Percentiles rank a stretch among this genome's conserved stretches.
Conservation (phyloP, 2,797 vertebrate genomes). For the Peromyscus aztecus region DNA sequence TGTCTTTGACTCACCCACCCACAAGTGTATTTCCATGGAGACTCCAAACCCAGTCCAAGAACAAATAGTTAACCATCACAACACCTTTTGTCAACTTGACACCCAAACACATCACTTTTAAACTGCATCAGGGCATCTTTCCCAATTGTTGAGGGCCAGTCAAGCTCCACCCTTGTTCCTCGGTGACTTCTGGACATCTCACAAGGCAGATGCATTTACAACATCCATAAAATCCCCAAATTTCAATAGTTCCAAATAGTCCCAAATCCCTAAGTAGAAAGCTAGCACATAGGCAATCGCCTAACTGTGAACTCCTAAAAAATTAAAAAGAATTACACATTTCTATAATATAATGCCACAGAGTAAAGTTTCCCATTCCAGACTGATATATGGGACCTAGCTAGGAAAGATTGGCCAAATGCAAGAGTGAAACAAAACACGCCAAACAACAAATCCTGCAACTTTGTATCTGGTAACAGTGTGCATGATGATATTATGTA, state of each 20-base stretch:
- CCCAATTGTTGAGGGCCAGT: neutral
- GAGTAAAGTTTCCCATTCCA: neutral
- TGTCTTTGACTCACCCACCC: neutral
- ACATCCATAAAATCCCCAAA: neutral
- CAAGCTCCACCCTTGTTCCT: neutral
- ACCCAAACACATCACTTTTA: neutral
- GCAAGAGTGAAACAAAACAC: neutral
- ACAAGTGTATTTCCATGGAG: neutral
- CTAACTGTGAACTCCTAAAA: neutral
- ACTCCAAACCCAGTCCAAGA: neutral
- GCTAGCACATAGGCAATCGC: neutral
- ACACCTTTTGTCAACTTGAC: neutral
- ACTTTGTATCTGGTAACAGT: neutral
- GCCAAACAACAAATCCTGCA: neutral
- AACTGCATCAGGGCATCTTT: neutral
- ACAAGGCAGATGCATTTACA: neutral
- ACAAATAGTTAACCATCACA: neutral
- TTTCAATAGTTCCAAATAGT: neutral
- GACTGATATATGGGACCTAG: neutral
- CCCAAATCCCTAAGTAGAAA: neutral
- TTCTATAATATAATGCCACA: neutral
- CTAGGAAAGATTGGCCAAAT: neutral
- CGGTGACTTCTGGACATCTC: neutral
- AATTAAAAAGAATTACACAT: neutral
- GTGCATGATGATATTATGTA: no score